Evolutionary conservation across 2,113 vertebrate species (phyloP).

Genomic region (Grus americana): DNA sequence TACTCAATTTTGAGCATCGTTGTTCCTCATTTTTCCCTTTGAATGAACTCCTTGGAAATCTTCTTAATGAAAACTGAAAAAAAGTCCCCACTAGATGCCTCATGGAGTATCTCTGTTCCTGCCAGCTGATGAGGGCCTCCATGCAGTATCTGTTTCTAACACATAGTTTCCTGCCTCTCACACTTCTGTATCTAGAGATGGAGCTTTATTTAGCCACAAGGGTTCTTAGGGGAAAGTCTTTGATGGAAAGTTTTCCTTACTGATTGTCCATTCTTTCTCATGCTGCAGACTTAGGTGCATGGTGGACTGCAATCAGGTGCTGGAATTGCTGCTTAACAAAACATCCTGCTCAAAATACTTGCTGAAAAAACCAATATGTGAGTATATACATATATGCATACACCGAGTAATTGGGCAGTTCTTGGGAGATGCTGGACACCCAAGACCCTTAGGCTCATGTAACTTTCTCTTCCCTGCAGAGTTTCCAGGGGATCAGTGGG

Average conservation of each 20-base stretch:
- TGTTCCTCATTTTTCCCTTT: constrained; percentile 21
- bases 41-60: constrained; percentile 11
- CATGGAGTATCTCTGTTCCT: neutral
- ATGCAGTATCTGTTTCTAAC: neutral
- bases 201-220: neutral
- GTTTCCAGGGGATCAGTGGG: neutral
- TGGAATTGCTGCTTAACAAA: neutral
- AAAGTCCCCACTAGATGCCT: neutral
- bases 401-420: neutral
- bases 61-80: neutral
- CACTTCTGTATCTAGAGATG: neutral
- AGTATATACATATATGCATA: neutral
- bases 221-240: neutral
- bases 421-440: neutral
- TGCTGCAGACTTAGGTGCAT: neutral
- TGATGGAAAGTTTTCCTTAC: neutral
- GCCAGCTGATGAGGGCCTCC: neutral
- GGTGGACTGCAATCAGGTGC: neutral
- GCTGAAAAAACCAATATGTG: neutral
- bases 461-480: neutral
- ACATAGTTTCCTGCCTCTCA: neutral
- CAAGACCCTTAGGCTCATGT: neutral
- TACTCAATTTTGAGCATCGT: neutral
- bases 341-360: neutral
- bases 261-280: neutral